Evolutionary conservation across 2,888 invertebrate genomes (phyloP), one percentile per base, ranked within the genome.

Genomic region (Drosophila kuntzei): DNA sequence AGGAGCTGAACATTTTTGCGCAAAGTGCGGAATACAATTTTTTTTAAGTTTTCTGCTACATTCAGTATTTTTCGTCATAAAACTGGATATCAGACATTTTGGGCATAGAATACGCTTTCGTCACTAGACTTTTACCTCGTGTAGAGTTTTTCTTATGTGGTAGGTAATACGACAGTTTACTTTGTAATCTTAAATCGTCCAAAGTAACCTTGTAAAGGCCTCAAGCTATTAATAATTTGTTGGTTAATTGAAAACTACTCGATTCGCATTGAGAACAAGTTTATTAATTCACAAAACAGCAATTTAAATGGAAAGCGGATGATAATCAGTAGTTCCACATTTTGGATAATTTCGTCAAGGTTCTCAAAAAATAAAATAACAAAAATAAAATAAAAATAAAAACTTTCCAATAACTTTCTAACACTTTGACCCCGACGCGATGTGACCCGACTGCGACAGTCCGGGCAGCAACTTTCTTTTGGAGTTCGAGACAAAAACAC

Each of bases 331-430:
- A 44, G 65, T 65, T 57, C 49, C 57, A 75, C 36, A 54, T 73
- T 22, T 39, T 7, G 11, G n/a, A 22, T 22, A 55, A 41, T 46
- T 20, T 47, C 0, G 8, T 16, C 37, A 39, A 39, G 37, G 27
- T 54, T 54, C 37, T 18, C 34, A 44, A 29, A 20, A 57, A 41
- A 51, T 39, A 6, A 27, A 41, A 53, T 16, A 53, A 53, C 18
- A 41, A 39, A 50, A 59, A 41, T 11, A 12, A 2, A 22, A 14
- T 39, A 18, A 27, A 11, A 53, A 54, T 44, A 29, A 22, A 54
- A 63, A 76, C 76, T 76, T 76, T 76, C 76, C 69, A 76, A 72
- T 77, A 76, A 69, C 77, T 76, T 80, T 80, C 76, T 70, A 60
- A 66, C 68, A 69, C 62, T 70, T 59, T 84, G 79, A 86, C 82